Evolutionary conservation across 2,113 vertebrate genomes (phyloP), one percentile per base, ranked within the genome.

Genomic region (Mus musculus): DNA sequence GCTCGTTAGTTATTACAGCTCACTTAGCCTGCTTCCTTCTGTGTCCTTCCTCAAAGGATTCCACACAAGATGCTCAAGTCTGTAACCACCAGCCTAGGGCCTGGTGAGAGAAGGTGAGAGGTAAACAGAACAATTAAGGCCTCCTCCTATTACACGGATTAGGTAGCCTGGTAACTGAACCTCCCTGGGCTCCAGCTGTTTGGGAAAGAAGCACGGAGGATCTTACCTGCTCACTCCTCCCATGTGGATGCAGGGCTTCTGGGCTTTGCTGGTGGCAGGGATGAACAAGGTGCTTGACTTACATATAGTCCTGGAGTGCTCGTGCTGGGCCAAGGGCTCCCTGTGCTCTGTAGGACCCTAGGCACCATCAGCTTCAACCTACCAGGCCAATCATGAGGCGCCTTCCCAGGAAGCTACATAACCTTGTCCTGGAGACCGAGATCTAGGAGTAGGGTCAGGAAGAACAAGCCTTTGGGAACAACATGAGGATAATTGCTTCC

Each of bases 71-170:
- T 7, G 36, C 30, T 17, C 19, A 54, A 33, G 26, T 36, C 75
- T n/a, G 22, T 46, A 42, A 49, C 59, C 13, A 28, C 39, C 33
- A 36, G 42, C 19, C 65, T 8, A 7, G 80, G 89, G 95, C 77
- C 89, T 84, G 95, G 94, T n/a, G 91, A 36, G 71, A 94, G 67
- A 56, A 75, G 84, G 52, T 30, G n/a, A 80, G 56, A 93, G 22
- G 95, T 97, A 96, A 98, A 98, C 98, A 97, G 0, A 12, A 81
- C 94, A 92, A 96, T 98, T 96, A 98, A 95, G 84, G 93, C 95
- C 88, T 82, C 85, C 5, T 85, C 39, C 95, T 97, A 98, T 98
- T 97, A 97, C 96, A 82, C 82, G 46, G 67, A 91, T 97, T 97
- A 97, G 97, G 96, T 96, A 89, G 95, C 82, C 93, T 49, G 94